Evolutionary conservation across 1,140 invertebrate species (phyloP), one percentile per base, ranked within the genome.

Genomic region (Drosophila biarmipes): DNA sequence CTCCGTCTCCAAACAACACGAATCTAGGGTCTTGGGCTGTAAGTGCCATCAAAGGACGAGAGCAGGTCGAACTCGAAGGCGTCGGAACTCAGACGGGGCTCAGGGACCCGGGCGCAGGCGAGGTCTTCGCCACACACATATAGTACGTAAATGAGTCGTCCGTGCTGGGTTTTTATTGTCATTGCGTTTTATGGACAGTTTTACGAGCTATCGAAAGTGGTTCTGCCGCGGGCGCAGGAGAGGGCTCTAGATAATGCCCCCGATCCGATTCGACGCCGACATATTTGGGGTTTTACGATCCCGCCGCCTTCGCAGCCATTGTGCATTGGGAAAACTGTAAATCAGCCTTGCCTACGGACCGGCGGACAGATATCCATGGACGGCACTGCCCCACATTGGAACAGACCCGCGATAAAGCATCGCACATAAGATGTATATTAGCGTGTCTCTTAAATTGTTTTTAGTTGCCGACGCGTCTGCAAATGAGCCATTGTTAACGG

Each of bases 111-210:
- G 31, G 21, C 74, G 56, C 38, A 14, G 49, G 59, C 68, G 51
- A 45, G 52, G 66, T 76, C 80, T 34, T 58, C 43, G 21, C 15
- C 12, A 8, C 51, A 38, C 34, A 43, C 15, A 40, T 24, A 52
- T 54, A 24, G 52, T 53, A 58, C 62, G 67, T 87, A 87, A 86
- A 86, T 86, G 82, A 86, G 78, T 75, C 82, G 82, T 87, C 59
- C 37, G 40, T 29, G 66, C 73, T 69, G 73, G 51, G 64, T 86
- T 79, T 87, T 87, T 87, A 87, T 87, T 87, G 89, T 87, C 84
- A 89, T 87, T 84, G 84, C 84, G 64, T 87, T 89, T 87, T 87
- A 87, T 87, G 80, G 84, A 89, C 84, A 90, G 79, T 89, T 87
- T 87, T 87, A 87, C 85, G 84, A 87, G 75, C 85, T 77, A 89